Evolutionary conservation across 1,140 invertebrate species (phyloP), one percentile per base, ranked within the genome.

Genomic region (Drosophila suzukii): DNA sequence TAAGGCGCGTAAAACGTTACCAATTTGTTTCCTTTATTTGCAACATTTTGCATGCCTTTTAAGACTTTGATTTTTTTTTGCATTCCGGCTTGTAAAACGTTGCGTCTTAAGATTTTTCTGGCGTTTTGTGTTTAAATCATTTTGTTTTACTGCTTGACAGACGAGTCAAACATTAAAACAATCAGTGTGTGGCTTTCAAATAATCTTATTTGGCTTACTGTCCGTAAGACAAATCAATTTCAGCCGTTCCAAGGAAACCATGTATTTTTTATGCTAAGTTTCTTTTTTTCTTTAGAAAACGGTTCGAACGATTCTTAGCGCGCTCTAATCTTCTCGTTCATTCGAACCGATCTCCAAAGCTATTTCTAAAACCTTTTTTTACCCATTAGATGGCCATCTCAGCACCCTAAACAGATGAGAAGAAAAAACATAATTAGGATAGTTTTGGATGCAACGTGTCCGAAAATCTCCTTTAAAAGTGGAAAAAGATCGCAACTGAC

Each of bases 1-100:
- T 78, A 75, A 86, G 78, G 82, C 82, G 20, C 82, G 82, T 86
- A 86, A 61, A 78, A 86, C 82, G 71, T 86, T 88, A 88, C 78
- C 38, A 7, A 49, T 36, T 8, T 51, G 39, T 46, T 67, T 50
- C 20, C 73, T 47, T 70, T 44, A 61, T 24, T 36, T 73, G 78
- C 41, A 86, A 86, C 82, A 85, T 85, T 85, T 72, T 75, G 71
- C 83, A 79, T 46, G 78, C 83, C 75, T 50, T 76, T 41, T 65
- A 59, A 61, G 55, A 57, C 50, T 50, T 68, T 10, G 24, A 11
- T 44, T 39, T 27, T 27, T 27, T 27, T 27, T 27, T 27, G 39
- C 13, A 47, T 24, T 20, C 20, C 46, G 77, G 61, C 73, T 74
- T 55, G 82, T 84, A 84, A 58, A 78, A 86, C 78, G 73, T 77